Evolutionary conservation across 2,113 vertebrate species (phyloP).

Genomic region (Dasyurus viverrinus): DNA sequence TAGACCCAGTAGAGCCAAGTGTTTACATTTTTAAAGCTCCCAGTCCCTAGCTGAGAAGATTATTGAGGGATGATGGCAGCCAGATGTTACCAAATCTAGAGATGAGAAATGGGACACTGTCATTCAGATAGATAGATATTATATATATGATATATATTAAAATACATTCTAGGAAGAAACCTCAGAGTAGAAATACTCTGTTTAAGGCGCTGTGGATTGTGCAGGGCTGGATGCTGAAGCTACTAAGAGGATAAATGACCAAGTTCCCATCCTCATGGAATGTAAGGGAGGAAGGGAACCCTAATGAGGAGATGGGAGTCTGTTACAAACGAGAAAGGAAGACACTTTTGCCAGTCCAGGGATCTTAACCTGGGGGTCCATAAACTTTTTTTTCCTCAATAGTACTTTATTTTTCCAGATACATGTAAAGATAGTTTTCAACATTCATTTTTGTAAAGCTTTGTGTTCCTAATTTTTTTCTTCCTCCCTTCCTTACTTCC

Average conservation of each 20-base stretch:
- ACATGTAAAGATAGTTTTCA: too few species aligned
- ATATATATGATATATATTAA: neutral
- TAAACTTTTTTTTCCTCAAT: neutral
- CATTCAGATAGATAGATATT: neutral
- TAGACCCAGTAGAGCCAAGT: too few species aligned
- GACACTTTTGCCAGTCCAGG: too few species aligned
- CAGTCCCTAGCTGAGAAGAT: neutral
- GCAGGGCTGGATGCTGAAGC: neutral
- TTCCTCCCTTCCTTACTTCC: too few species aligned
- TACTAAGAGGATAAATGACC: neutral
- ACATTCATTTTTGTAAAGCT: too few species aligned
- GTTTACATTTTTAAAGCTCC: neutral
- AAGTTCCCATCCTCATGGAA: neutral
- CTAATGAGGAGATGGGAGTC: rapidly evolving
- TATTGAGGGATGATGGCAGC: neutral
- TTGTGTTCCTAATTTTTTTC: too few species aligned
- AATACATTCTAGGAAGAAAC: neutral
- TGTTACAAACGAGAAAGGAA: neutral
- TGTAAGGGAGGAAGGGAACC: neutral
- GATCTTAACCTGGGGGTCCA: neutral
- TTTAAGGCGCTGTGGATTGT: too few species aligned
- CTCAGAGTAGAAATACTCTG: neutral
- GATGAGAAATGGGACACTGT: neutral
- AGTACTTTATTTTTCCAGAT: too few species aligned
- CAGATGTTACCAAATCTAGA: neutral